Evolutionary conservation across 2,888 invertebrate genomes (phyloP).

Genomic region (Spisula solida): DNA sequence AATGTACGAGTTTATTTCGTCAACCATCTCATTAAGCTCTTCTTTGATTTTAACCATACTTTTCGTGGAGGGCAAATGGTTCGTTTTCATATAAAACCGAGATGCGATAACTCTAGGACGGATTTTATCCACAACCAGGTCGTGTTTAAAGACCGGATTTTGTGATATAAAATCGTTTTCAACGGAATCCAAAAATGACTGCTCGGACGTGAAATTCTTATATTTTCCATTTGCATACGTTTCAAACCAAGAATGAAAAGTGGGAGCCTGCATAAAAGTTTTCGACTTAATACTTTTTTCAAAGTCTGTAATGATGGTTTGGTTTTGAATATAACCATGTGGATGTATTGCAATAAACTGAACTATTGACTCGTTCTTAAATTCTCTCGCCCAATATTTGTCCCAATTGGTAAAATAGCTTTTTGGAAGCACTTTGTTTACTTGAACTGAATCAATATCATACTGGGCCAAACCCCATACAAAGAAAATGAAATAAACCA

Average conservation of each 20-base stretch:
- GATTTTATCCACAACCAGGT: constrained; percentile 45
- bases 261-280: constrained; percentile 29
- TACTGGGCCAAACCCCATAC: constrained; percentile 44
- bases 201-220: constrained; percentile 45
- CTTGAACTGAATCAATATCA: constrained; percentile 52
- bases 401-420: constrained; percentile 56
- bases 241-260: constrained; percentile 46
- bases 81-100: constrained; percentile 55
- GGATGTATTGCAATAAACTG: constrained; percentile 50
- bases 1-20: constrained; percentile 48
- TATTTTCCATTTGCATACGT: constrained; percentile 28
- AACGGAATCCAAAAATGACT: constrained; percentile 24
- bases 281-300: constrained; percentile 47
- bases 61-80: constrained; percentile 40
- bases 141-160: constrained; percentile 43
- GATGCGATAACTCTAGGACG: constrained; percentile 36
- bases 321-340: constrained; percentile 40
- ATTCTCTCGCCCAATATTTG: constrained; percentile 41
- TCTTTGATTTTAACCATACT: constrained; percentile 49
- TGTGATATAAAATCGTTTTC: constrained; percentile 32
- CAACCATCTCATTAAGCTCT: constrained; percentile 40
- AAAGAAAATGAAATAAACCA: constrained; percentile 37
- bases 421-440: constrained; percentile 46
- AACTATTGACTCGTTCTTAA: constrained; percentile 43
- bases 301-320: constrained; percentile 47